A percentile compares a stretch with the other conserved stretches of the same genome.
Conservation (phyloP, 2,797 vertebrate genomes). For the Halcyon leucocephala region DNA sequence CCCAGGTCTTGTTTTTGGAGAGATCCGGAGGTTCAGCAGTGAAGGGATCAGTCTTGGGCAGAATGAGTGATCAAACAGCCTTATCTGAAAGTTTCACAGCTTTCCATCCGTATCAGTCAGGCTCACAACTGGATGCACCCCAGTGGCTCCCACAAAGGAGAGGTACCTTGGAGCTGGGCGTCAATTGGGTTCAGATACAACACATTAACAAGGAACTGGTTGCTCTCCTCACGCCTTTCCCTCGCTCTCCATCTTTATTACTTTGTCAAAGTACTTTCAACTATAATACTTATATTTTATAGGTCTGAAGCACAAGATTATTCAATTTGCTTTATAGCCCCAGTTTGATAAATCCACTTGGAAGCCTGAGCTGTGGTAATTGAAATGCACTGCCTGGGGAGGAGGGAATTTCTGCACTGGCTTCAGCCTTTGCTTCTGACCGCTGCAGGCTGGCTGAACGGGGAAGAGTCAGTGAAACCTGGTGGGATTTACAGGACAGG, state of each 20-base stretch:
- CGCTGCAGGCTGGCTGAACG: accelerated
- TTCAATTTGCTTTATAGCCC: conserved; percentile 73
- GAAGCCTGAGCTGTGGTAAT: conserved; percentile 10
- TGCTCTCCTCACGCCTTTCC: background rate
- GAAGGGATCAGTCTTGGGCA: background rate
- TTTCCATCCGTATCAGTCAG: background rate
- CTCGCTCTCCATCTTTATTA: conserved; percentile 56
- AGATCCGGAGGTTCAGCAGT: background rate
- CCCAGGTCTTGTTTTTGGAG: background rate
- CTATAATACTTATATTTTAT: conserved; percentile 67
- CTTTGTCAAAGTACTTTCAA: conserved; percentile 66
- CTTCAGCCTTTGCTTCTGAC: background rate
- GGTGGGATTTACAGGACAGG: background rate
- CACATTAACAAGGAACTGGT: background rate
- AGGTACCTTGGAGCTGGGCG: accelerated
- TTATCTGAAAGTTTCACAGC: background rate
- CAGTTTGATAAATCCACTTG: conserved; percentile 69
- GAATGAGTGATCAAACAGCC: background rate
- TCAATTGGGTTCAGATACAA: background rate
- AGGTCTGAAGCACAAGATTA: conserved; percentile 62
- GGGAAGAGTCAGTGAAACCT: background rate
- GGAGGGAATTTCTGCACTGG: conserved; percentile 7
- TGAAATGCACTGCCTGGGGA: conserved; percentile 47
- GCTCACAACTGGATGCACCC: background rate
- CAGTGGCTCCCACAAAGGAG: background rate